Evolutionary conservation across 1,140 invertebrate species (phyloP).

Genomic region (Bombyx mori): ASM3026992v2 NC_085129.1:18137501-18138000

Average conservation of each 20-base stretch:
- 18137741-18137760: constrained; percentile 26
- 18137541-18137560: constrained; percentile 32
- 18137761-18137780: constrained; percentile 31
- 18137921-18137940: constrained; percentile 55
- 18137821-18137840: constrained; percentile 37
- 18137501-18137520: constrained; percentile 32
- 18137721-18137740: constrained; percentile 34
- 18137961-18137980: constrained; percentile 39
- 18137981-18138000: constrained; percentile 41
- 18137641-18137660: constrained; percentile 43
- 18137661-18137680: constrained; percentile 28
- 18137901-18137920: constrained; percentile 34
- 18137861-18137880: constrained; percentile 33
- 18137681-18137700: constrained; percentile 25
- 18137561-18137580: constrained; percentile 45
- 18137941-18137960: constrained; percentile 43
- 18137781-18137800: constrained; percentile 31
- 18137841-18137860: constrained; percentile 40
- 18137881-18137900: constrained; percentile 33
- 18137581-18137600: constrained; percentile 38
- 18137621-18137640: constrained; percentile 59
- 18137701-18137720: constrained; percentile 30
- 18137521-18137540: constrained; percentile 23
- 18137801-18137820: constrained; percentile 32
- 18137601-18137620: constrained; percentile 28